Evolutionary conservation across 2,113 vertebrate genomes (phyloP), one percentile per base, ranked within the genome.

Genomic region (Nansenia antarctica): DNA sequence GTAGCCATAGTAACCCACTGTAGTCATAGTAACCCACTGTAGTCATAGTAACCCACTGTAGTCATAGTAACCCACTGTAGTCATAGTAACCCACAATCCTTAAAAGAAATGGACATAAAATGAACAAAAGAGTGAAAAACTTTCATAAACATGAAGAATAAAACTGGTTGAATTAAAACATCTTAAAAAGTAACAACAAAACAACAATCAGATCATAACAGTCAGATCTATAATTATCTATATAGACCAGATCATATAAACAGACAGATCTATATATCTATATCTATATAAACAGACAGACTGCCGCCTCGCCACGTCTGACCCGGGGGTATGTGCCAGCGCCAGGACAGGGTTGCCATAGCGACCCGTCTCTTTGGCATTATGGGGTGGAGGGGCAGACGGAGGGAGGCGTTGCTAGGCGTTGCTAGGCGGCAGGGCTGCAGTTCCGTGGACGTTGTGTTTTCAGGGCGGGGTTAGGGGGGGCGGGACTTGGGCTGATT

Each of bases 171-270:
- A 74, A 85, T 89, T 76, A 67, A 77, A 83, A 85, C 82, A 68
- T 62, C 78, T 80, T 49, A 84, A 85, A 85, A 76, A 45, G 47
- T 78, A 88, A 87, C 82, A 79, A 63, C 79, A 77, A 63, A 62
- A 69, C 12, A 78, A 64, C 62, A 82, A 78, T 42, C 75, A 52
- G 53, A 67, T 27, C 62, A 75, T 64, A 65, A 77, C 63, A n/a
- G n/a, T n/a, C n/a, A n/a, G n/a, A 82, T 72, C 76, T 24, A 29
- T 57, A 70, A n/a, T n/a, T 55, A 64, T 68, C 72, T 74, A 86
- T 83, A 87, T 70, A 78, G 82, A 82, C 87, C 79, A 88, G 85
- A 77, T 87, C 87, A 89, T 87, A 91, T 89, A 91, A 84, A 92
- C n/a, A n/a, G n/a, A n/a, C n/a, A n/a, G n/a, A 82, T 72, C 76